Conservation (phyloP, 2,888 invertebrate genomes). For the Empis livida region DNA sequence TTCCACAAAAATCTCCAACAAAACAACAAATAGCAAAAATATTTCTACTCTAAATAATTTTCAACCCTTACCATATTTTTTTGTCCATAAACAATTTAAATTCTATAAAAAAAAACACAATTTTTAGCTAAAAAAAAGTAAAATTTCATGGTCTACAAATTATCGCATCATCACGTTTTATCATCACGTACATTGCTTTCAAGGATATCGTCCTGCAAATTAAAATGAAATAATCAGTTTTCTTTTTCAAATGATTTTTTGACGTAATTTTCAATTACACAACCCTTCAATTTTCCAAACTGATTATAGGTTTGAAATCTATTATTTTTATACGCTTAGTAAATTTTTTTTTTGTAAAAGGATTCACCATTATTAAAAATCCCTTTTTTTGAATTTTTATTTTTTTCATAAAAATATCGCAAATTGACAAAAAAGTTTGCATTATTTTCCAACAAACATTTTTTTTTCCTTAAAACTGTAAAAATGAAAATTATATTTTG, state of each 20-base stretch:
- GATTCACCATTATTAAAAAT: neutral
- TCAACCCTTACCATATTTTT: neutral
- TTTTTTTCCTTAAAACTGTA: too few species aligned
- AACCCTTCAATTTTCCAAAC: constrained; percentile 3
- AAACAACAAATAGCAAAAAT: too few species aligned
- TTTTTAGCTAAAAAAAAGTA: neutral
- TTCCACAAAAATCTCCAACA: neutral
- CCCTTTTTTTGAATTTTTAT: too few species aligned
- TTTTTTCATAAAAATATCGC: too few species aligned
- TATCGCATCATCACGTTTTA: constrained; percentile 6
- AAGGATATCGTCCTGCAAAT: constrained; percentile 3
- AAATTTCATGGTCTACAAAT: constrained; percentile 10
- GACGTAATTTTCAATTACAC: too few species aligned
- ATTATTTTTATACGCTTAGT: too few species aligned
- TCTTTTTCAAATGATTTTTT: too few species aligned
- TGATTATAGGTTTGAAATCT: constrained; percentile 5
- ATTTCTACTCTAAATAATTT: neutral
- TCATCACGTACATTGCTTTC: neutral
- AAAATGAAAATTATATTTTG: too few species aligned
- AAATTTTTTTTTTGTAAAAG: neutral
- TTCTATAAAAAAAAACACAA: neutral
- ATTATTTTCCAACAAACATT: neutral
- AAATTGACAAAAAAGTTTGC: neutral
- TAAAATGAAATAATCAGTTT: neutral
- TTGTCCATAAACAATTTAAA: neutral